Percentiles rank a stretch among this genome's conserved stretches.
Evolutionary conservation across 2,888 invertebrate species (phyloP).

Genomic region (Cryptus armator): DNA sequence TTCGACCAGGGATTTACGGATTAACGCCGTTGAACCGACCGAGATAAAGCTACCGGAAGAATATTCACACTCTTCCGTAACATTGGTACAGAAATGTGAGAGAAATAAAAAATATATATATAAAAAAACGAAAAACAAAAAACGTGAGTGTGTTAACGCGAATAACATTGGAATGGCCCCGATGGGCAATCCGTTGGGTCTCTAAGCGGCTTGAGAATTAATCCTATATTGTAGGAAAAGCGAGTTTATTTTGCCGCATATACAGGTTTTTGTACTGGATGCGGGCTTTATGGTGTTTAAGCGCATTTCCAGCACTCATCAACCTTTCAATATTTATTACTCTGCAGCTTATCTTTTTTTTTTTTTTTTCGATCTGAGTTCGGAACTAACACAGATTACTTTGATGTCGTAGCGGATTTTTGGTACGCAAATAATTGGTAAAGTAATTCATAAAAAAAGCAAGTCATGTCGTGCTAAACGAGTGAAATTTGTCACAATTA

Average conservation of each 20-base stretch:
- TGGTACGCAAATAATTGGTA: not conserved
- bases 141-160: slow-evolving; percentile 60
- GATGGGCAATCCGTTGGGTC: slow-evolving; percentile 56
- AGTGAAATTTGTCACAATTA: slow-evolving; percentile 36
- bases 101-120: slow-evolving; percentile 29
- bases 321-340: slow-evolving; percentile 3
- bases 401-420: not conserved
- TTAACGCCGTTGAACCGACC: slow-evolving; percentile 68
- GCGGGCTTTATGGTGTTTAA: not conserved
- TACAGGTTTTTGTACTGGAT: not conserved
- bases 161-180: slow-evolving; percentile 67
- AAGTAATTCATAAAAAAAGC: not conserved
- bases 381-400: not conserved
- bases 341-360: not conserved
- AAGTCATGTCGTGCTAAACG: slow-evolving; percentile 10
- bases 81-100: slow-evolving; percentile 19
- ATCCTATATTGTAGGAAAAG: slow-evolving; percentile 55
- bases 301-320: not conserved
- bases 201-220: slow-evolving; percentile 58
- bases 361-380: not conserved
- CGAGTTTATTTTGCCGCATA: slow-evolving; percentile 12
- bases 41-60: slow-evolving; percentile 66
- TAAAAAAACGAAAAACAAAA: not conserved
- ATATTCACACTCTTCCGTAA: slow-evolving; percentile 57
- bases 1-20: slow-evolving; percentile 68